A percentile compares a stretch with the other conserved stretches of the same genome.
These are phyloP conservation scores for Limnodromus scolopaceus DNA, from an alignment of 2,797 vertebrate genomes.

Conservation along the genomic window DNA sequence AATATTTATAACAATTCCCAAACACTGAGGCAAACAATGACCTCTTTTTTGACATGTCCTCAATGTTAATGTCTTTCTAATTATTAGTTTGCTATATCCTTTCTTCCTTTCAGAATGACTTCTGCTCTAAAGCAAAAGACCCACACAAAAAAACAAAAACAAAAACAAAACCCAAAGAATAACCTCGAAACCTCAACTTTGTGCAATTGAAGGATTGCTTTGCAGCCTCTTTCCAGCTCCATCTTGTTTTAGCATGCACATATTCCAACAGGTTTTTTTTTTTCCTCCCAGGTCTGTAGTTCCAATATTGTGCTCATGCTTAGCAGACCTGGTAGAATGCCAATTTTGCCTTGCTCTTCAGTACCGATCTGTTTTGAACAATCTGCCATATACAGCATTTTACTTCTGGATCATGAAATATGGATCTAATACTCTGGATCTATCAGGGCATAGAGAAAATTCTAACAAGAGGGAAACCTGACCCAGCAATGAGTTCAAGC, in stretches of 20 bases:
- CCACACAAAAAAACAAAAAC: too few relatives aligned
- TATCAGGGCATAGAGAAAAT: not conserved
- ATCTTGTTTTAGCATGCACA: not conserved
- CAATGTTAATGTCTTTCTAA: not conserved
- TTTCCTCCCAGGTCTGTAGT: not conserved
- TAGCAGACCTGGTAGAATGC: not conserved
- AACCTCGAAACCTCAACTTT: rapidly evolving
- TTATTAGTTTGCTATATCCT: not conserved
- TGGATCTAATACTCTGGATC: too few relatives aligned
- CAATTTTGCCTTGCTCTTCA: not conserved
- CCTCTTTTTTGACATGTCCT: not conserved
- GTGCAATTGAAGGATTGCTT: not conserved
- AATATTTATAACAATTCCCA: not conserved
- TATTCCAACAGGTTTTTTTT: not conserved
- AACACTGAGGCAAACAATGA: not conserved
- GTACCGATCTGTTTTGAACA: not conserved
- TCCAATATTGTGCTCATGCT: not conserved
- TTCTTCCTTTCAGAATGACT: not conserved
- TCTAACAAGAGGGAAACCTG: not conserved
- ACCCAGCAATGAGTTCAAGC: not conserved
- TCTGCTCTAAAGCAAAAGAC: not conserved
- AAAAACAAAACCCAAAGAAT: not conserved
- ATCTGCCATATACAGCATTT: not conserved
- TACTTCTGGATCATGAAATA: not conserved
- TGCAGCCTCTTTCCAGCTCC: not conserved